phyloP scores from a whole-genome alignment of 1,140 invertebrate species.

The Neodiprion virginianus region DNA sequence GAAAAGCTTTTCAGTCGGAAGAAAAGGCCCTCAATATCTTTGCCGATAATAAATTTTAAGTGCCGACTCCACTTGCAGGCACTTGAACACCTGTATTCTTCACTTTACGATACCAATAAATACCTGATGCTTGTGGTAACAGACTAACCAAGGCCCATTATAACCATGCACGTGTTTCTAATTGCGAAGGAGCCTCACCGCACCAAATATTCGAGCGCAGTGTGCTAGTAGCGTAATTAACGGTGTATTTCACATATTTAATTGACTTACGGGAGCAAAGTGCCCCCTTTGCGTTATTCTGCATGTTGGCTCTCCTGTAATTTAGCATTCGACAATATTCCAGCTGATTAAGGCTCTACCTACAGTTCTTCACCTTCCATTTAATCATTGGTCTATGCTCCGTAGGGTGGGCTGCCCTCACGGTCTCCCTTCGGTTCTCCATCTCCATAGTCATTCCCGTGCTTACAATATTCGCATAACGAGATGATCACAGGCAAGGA shows the following conservation, averaged over 20 bases:
- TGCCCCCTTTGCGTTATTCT: constrained; percentile 9
- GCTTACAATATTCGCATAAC: constrained; percentile 46
- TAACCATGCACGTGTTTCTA: too few species aligned
- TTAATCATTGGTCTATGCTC: constrained; percentile 41
- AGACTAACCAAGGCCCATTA: too few species aligned
- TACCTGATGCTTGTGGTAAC: too few species aligned
- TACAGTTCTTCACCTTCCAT: constrained; percentile 30
- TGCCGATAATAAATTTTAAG: too few species aligned
- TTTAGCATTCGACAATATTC: constrained; percentile 47
- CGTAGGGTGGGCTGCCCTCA: constrained; percentile 12
- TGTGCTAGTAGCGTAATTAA: constrained; percentile 5
- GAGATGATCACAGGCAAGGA: constrained; percentile 49
- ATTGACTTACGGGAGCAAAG: neutral
- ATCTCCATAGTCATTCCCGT: neutral
- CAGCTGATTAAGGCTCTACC: constrained; percentile 46
- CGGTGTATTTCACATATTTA: constrained; percentile 7
- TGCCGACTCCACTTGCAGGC: too few species aligned
- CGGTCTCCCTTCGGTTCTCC: constrained; percentile 22
- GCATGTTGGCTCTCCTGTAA: constrained; percentile 39
- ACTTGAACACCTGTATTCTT: too few species aligned
- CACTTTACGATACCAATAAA: too few species aligned
- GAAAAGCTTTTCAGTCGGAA: neutral
- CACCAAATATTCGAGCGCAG: neutral
- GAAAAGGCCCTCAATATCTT: too few species aligned
- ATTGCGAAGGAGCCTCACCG: too few species aligned